phyloP scores from a whole-genome alignment of 2,113 vertebrate genomes.

The Leuciscus idus region DNA sequence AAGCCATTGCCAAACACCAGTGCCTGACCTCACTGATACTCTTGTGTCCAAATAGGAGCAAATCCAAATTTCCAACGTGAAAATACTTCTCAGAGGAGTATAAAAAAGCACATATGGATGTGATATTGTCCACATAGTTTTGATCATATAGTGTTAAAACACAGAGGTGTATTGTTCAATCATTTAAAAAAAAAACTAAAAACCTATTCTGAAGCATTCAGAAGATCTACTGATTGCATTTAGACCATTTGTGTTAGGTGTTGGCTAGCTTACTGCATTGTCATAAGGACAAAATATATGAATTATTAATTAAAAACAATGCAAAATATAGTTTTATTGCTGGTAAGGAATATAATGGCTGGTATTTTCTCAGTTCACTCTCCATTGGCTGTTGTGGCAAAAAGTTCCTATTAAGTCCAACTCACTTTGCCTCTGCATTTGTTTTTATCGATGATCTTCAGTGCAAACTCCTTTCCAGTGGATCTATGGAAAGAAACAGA shows the following conservation, averaged over 20 bases:
- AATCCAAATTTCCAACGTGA: not conserved
- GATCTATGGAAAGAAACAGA: constrained; percentile 76
- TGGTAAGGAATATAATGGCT: not conserved
- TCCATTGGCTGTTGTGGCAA: not conserved
- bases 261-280: not conserved
- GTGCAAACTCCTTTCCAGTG: constrained; percentile 93
- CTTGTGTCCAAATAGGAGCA: not conserved
- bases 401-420: not conserved
- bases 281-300: not conserved
- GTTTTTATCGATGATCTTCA: constrained; percentile 98
- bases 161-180: not conserved
- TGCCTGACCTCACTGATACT: not conserved
- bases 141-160: not conserved
- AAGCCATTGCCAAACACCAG: too few species aligned
- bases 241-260: not conserved
- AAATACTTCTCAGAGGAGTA: not conserved
- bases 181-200: not conserved
- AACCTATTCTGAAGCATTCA: not conserved
- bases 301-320: not conserved
- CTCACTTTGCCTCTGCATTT: constrained; percentile 96
- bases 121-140: not conserved
- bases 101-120: too few species aligned
- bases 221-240: not conserved
- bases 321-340: not conserved
- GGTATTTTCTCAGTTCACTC: not conserved